Conservation (phyloP, 2,888 invertebrate species). For the Reticulitermes lucifugus region DNA sequence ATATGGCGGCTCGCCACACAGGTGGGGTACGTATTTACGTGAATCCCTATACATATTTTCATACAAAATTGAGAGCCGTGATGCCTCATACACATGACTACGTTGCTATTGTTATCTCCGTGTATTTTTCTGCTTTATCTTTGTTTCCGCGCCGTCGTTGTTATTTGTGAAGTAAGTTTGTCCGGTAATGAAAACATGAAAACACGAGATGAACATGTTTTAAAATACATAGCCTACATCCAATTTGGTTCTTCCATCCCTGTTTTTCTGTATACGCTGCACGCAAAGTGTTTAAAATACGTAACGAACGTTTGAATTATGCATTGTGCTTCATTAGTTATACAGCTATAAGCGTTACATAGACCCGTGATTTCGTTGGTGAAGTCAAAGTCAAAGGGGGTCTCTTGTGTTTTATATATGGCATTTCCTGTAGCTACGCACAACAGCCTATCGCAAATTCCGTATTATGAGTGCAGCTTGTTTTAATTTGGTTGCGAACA, state of each 20-base stretch:
- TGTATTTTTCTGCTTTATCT: slow-evolving; percentile 39
- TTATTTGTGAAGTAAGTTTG: slow-evolving; percentile 44
- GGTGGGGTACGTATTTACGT: slow-evolving; percentile 21
- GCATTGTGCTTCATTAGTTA: slow-evolving; percentile 51
- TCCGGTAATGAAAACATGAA: slow-evolving; percentile 43
- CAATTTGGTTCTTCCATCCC: slow-evolving; percentile 47
- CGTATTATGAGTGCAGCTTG: slow-evolving; percentile 49
- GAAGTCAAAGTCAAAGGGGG: slow-evolving; percentile 46
- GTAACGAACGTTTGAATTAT: slow-evolving; percentile 51
- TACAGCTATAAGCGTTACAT: slow-evolving; percentile 46
- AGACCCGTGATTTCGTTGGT: slow-evolving; percentile 41
- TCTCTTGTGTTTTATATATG: slow-evolving; percentile 43
- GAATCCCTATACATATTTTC: slow-evolving; percentile 26
- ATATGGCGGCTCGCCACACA: background rate
- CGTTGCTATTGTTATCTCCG: slow-evolving; percentile 28
- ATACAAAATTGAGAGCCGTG: slow-evolving; percentile 31
- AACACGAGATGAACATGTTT: slow-evolving; percentile 56
- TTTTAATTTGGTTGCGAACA: slow-evolving; percentile 53
- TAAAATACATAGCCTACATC: slow-evolving; percentile 49
- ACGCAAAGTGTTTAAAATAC: slow-evolving; percentile 51
- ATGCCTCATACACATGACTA: slow-evolving; percentile 24
- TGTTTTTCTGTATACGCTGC: slow-evolving; percentile 35
- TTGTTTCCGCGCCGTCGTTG: slow-evolving; percentile 42
- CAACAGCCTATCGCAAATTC: slow-evolving; percentile 47
- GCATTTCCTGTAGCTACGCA: slow-evolving; percentile 28